A percentile compares a stretch with the other conserved stretches of the same genome.
Evolutionary conservation across 1,140 invertebrate genomes (phyloP).

Genomic region (Panonychus citri): DNA sequence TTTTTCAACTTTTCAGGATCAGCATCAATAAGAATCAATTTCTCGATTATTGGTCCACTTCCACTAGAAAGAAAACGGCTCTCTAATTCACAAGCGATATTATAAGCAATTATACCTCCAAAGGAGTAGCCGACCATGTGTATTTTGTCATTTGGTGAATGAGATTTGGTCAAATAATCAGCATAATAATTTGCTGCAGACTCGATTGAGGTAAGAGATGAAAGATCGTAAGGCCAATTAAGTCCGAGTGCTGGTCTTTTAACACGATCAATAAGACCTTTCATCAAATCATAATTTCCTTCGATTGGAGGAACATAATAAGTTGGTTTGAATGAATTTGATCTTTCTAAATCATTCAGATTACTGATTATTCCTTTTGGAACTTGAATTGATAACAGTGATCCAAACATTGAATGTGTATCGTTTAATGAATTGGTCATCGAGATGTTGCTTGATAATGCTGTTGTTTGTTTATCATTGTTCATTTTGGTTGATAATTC

Average conservation of each 20-base stretch:
- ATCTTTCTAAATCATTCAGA: neutral
- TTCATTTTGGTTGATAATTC: neutral
- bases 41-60: neutral
- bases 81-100: conserved; percentile 43
- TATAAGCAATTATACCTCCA: conserved; percentile 68
- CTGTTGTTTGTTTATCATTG: neutral
- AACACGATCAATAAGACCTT: conserved; percentile 33
- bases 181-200: neutral
- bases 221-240: neutral
- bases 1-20: neutral
- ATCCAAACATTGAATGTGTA: neutral
- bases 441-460: neutral
- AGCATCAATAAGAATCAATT: neutral
- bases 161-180: neutral
- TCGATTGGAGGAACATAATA: conserved; percentile 10
- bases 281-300: conserved; percentile 26
- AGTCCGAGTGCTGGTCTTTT: conserved; percentile 1
- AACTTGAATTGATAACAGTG: neutral
- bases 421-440: neutral
- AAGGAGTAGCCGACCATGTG: conserved; percentile 76
- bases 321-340: conserved; percentile 4
- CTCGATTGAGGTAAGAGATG: neutral
- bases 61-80: no score
- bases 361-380: neutral
- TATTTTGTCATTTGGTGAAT: conserved; percentile 31